Evolutionary conservation across 2,797 vertebrate species (phyloP).

Genomic region (Rhinichthys osculus): DNA sequence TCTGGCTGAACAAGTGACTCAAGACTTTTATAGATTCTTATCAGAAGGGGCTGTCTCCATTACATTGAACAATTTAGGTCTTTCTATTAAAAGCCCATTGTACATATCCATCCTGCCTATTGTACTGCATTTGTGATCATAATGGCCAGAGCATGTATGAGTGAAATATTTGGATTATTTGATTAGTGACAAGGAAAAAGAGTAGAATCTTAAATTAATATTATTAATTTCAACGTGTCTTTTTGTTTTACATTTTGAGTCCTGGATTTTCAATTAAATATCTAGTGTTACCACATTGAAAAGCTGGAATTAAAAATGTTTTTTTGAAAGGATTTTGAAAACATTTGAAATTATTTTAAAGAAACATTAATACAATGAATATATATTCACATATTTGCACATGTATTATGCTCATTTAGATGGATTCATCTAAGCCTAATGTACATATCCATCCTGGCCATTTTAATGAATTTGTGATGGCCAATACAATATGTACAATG

Average conservation of each 20-base stretch:
- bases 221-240: not conserved
- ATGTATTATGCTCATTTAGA: not conserved
- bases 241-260: not conserved
- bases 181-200: not conserved
- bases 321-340: not conserved
- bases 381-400: not conserved
- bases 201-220: not conserved
- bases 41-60: conserved; percentile 8
- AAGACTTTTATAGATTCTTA: not conserved
- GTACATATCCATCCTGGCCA: not conserved
- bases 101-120: not conserved
- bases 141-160: not conserved
- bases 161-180: not conserved
- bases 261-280: not conserved
- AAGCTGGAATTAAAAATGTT: not conserved
- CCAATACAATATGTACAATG: not conserved
- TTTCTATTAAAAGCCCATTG: not conserved
- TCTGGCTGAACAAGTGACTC: conserved; percentile 14
- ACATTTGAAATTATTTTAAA: not conserved
- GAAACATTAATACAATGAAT: not conserved
- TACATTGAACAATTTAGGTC: not conserved
- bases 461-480: not conserved
- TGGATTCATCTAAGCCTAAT: not conserved
- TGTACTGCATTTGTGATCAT: not conserved
- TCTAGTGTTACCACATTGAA: not conserved